These are phyloP conservation scores for Platycheirus rosarum DNA, from an alignment of 2,888 invertebrate species.

Conservation along the genomic window DNA sequence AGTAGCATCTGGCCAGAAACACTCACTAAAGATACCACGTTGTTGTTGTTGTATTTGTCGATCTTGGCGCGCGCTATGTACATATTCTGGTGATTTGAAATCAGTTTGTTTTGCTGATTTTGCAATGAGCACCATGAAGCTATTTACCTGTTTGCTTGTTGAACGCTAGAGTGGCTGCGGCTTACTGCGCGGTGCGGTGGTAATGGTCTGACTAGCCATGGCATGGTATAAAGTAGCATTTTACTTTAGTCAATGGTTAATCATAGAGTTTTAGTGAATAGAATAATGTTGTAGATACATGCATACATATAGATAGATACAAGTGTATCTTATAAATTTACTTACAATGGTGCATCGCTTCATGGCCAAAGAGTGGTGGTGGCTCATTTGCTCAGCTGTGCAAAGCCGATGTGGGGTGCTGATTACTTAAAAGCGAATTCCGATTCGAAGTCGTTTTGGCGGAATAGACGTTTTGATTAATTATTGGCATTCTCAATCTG, in stretches of 20 bases:
- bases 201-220: constrained; percentile 56
- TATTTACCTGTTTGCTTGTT: constrained; percentile 49
- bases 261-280: constrained; percentile 53
- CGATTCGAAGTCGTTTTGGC: constrained; percentile 57
- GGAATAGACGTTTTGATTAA: constrained; percentile 59
- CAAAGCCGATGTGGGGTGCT: constrained; percentile 37
- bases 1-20: constrained; percentile 31
- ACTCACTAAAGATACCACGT: not conserved
- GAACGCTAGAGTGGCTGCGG: no score
- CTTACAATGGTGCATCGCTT: constrained; percentile 10
- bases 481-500: constrained; percentile 18
- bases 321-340: constrained; percentile 18
- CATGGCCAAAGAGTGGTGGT: constrained; percentile 63
- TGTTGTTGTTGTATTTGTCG: constrained; percentile 16
- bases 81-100: constrained; percentile 30
- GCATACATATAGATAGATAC: not conserved
- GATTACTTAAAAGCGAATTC: constrained; percentile 65
- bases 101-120: constrained; percentile 68
- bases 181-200: not conserved
- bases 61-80: constrained; percentile 32
- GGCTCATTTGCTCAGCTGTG: constrained; percentile 66
- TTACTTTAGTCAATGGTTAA: constrained; percentile 64
- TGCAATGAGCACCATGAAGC: constrained; percentile 52
- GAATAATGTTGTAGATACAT: no score
- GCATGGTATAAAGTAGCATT: constrained; percentile 46